phyloP scores from a whole-genome alignment of 2,888 invertebrate genomes.

The Phytoseiulus persimilis region DNA sequence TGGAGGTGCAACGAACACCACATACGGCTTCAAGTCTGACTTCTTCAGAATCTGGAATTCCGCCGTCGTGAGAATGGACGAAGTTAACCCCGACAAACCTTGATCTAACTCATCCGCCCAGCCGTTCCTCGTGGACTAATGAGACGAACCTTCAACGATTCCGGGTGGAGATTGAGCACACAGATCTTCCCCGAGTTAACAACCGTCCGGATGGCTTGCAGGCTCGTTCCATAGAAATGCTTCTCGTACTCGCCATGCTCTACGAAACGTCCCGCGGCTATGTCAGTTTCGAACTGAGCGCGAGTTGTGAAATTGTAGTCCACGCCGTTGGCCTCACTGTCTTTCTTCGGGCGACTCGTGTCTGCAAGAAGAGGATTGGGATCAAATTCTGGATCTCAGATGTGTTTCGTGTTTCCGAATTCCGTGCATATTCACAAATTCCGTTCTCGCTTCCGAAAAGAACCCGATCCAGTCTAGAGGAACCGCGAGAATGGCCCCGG shows the following conservation, averaged over 20 bases:
- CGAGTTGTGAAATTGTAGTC: conserved; percentile 96
- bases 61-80: background rate
- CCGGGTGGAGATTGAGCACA: conserved; percentile 87
- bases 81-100: too few relatives aligned
- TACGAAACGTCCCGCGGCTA: conserved; percentile 80
- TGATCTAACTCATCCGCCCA: too few relatives aligned
- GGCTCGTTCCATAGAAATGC: conserved; percentile 88
- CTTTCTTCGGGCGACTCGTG: conserved; percentile 82
- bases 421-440: too few relatives aligned
- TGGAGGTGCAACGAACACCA: conserved; percentile 93
- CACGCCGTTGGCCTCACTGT: conserved; percentile 86
- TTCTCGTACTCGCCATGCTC: conserved; percentile 97
- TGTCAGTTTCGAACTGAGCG: conserved; percentile 88
- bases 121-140: too few relatives aligned
- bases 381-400: background rate
- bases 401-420: too few relatives aligned
- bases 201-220: conserved; percentile 86
- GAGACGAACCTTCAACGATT: conserved; percentile 44
- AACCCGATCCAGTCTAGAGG: too few relatives aligned
- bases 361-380: conserved; percentile 57
- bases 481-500: too few relatives aligned
- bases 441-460: too few relatives aligned
- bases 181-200: conserved; percentile 93
- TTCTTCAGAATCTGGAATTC: conserved; percentile 25
- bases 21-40: conserved; percentile 89